Conservation (phyloP, 2,797 vertebrate species). For the Meda fulgida region DNA sequence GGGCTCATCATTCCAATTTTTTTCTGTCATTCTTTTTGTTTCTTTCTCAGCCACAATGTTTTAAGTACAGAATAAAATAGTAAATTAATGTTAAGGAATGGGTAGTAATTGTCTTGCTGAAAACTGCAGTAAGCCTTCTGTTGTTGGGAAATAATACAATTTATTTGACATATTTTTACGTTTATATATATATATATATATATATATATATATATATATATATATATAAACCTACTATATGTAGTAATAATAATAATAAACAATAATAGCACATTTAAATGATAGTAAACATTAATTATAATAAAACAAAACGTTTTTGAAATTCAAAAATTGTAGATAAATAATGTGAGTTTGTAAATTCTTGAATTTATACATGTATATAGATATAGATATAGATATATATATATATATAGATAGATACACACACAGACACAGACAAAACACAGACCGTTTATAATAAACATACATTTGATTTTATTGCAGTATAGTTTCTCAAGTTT, state of each 20-base stretch:
- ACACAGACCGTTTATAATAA: background rate
- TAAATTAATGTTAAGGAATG: background rate
- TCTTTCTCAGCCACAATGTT: background rate
- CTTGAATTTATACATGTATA: background rate
- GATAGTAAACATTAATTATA: background rate
- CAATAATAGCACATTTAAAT: background rate
- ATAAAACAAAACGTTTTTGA: background rate
- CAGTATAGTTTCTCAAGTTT: background rate
- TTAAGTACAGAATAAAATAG: background rate
- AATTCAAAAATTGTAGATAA: background rate
- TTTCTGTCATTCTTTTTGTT: background rate
- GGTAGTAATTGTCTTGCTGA: background rate
- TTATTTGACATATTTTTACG: background rate
- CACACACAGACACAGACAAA: background rate
- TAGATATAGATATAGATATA: background rate
- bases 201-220: no score
- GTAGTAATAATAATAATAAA: no score
- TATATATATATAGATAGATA: background rate
- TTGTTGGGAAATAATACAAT: background rate
- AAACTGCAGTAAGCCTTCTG: background rate
- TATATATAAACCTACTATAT: no score
- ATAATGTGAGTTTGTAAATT: no score
- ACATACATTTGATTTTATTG: background rate
- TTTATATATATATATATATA: no score
- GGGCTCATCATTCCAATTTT: background rate